phyloP scores from a whole-genome alignment of 2,113 vertebrate genomes.

The Noturus placidus region DNA sequence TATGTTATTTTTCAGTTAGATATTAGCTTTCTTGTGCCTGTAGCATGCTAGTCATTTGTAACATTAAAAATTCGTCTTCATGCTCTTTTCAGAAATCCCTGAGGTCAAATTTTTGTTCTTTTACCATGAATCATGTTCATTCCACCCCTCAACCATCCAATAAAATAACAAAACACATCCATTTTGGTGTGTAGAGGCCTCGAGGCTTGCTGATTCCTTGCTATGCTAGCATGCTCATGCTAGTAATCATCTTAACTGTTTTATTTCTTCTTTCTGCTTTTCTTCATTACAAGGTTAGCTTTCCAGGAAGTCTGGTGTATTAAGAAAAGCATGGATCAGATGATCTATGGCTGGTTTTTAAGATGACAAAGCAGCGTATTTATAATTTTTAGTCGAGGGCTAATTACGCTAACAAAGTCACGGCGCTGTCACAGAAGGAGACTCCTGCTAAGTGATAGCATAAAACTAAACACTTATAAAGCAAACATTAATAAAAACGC shows the following conservation, averaged over 20 bases:
- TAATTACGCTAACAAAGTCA: conserved; percentile 37
- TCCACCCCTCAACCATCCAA: not conserved
- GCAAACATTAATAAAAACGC: conserved; percentile 17
- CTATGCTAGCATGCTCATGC: not conserved
- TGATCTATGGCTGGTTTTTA: conserved; percentile 22
- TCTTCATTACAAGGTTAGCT: not conserved
- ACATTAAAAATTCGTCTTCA: not conserved
- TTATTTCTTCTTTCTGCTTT: not conserved
- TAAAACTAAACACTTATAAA: not conserved
- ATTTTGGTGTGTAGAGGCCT: not conserved
- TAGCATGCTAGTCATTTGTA: not conserved
- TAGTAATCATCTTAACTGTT: not conserved
- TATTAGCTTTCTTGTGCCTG: not conserved
- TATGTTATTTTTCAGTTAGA: not conserved
- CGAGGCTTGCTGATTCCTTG: not conserved
- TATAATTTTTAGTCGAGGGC: conserved; percentile 4
- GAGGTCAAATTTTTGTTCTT: not conserved
- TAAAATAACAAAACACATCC: not conserved
- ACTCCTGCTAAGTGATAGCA: not conserved
- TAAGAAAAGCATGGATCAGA: not conserved
- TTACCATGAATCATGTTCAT: not conserved
- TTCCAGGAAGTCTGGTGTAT: not conserved
- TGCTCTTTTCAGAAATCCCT: not conserved
- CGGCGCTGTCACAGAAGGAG: not conserved
- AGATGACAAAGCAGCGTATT: conserved; percentile 13